Evolutionary conservation across 2,888 invertebrate species (phyloP).

Genomic region (Limnephilus lunatus): DNA sequence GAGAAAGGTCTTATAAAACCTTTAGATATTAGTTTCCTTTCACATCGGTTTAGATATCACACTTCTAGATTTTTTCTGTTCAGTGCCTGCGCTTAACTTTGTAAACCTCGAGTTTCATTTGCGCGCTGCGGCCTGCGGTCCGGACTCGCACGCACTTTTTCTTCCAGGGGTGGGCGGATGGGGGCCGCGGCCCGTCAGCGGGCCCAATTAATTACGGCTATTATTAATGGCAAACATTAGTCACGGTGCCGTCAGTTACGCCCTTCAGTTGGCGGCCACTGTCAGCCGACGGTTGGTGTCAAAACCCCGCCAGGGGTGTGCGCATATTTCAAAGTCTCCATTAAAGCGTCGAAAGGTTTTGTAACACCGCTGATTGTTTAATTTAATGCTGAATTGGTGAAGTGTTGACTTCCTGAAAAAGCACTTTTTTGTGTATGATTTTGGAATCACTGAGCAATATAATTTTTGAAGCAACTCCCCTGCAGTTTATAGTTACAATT

Average conservation of each 20-base stretch:
- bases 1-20: background rate
- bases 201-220: slow-evolving; percentile 76
- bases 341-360: slow-evolving; percentile 9
- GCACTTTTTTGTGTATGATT: background rate
- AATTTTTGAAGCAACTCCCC: no score
- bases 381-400: background rate
- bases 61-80: background rate
- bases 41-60: background rate
- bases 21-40: background rate
- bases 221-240: slow-evolving; percentile 78
- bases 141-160: slow-evolving; percentile 58
- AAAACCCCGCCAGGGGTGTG: slow-evolving; percentile 49
- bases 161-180: slow-evolving; percentile 32
- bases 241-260: slow-evolving; percentile 71
- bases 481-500: no score
- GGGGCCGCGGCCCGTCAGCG: slow-evolving; percentile 34
- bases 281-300: slow-evolving; percentile 61
- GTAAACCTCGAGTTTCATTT: slow-evolving; percentile 35
- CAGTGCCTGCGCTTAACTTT: slow-evolving; percentile 33
- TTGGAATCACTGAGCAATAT: background rate
- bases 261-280: slow-evolving; percentile 63
- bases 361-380: slow-evolving; percentile 6
- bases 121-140: slow-evolving; percentile 52
- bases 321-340: slow-evolving; percentile 32
- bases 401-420: background rate